Percentiles rank a stretch among this genome's conserved stretches.
phyloP scores from a whole-genome alignment of 2,113 vertebrate genomes.

The Microcebus lehilahytsara region DNA sequence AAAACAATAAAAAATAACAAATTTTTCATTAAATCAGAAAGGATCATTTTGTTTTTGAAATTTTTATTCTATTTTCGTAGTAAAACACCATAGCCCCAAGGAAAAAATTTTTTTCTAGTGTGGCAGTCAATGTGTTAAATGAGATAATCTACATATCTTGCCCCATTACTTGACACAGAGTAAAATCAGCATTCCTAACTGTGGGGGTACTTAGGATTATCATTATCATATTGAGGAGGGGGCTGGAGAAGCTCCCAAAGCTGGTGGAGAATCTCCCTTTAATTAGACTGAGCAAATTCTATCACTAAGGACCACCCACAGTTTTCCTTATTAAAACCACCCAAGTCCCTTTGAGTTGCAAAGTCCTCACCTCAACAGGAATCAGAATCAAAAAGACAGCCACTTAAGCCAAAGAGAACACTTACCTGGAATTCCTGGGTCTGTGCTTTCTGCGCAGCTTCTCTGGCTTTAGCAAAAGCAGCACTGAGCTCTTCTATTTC shows the following conservation, averaged over 20 bases:
- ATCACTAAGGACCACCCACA: not conserved
- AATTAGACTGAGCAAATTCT: not conserved
- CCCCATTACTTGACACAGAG: not conserved
- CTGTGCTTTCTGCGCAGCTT: slow-evolving; percentile 88
- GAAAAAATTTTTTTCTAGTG: too few species aligned
- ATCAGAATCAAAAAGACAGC: not conserved
- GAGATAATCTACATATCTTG: not conserved
- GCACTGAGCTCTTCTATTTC: slow-evolving; percentile 91
- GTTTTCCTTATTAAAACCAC: not conserved
- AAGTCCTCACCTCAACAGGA: not conserved
- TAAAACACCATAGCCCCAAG: too few species aligned
- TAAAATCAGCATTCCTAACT: not conserved
- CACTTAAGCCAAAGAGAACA: not conserved
- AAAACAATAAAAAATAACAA: too few species aligned
- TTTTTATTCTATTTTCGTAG: too few species aligned
- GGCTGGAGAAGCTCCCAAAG: not conserved
- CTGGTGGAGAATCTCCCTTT: not conserved
- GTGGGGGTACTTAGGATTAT: too few species aligned
- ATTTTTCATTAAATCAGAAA: too few species aligned
- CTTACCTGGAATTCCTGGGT: slow-evolving; percentile 91
- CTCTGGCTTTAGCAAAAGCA: slow-evolving; percentile 88
- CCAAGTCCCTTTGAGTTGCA: not conserved
- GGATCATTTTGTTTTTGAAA: too few species aligned
- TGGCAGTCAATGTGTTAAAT: not conserved
- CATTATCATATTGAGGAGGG: not conserved